Base-by-base conservation (phyloP, 2,888 invertebrate species). In the Nomada flava region DNA sequence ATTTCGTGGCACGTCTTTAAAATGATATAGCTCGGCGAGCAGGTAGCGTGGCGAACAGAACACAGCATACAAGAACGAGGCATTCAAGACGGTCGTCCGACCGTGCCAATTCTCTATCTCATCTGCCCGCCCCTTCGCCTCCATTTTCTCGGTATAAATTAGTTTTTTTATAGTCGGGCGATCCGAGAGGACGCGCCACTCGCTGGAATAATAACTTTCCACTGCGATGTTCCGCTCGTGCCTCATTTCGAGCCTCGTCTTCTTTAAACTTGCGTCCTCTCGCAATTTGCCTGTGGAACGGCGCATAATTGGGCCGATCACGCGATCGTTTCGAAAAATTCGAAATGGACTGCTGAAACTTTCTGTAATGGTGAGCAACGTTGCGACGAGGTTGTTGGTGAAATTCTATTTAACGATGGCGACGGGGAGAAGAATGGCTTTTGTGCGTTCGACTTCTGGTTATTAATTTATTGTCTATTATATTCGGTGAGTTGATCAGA, bases 1-100 rank as follows among this genome's bases (percentile, higher is more conserved):
- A 91, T 92, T 91, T 92, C 89, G 90, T 86, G 89, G 90, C 90
- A 90, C 90, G 92, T 92, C 91, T 92, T 92, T 90, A 91, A 92
- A 92, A 92, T 91, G 90, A 92, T 92, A 91, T 91, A 92, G 88
- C 88, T 84, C 84, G 83, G 83, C 60, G 86, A 62, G 79, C 79
- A 47, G 36, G 70, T 71, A 70, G 36, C 68, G 70, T 70, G 71
- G 60, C 70, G 60, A 57, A 67, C 76, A 62, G 29, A 67, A 78
- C 57, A 67, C 67, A 62, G 77, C 78, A 80, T 80, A 84, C 68
- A 75, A 62, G 50, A 71, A 52, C 67, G 36, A 62, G 68, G 63
- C 68, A 82, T 87, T 84, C 81, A 82, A 68, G 80, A 79, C 74
- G 72, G 57, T 65, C 80, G 71, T 57, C 73, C 79, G 65, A 88